Evolutionary conservation across 2,797 vertebrate species (phyloP), one percentile per base, ranked within the genome.

Genomic region (Todus mexicanus): DNA sequence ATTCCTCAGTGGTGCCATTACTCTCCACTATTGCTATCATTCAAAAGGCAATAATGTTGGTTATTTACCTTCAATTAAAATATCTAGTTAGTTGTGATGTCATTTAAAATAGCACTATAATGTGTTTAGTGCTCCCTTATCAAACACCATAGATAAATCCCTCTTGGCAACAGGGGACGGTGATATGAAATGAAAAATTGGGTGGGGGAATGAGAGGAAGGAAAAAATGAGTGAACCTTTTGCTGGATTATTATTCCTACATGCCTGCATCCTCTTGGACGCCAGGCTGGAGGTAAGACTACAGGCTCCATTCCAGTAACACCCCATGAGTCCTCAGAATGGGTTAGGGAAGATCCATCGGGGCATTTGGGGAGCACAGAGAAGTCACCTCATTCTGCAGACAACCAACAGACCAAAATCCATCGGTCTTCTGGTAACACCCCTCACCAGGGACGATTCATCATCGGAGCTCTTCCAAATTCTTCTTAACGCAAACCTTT

Each of bases 31-130:
- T 90, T 95, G 90, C 96, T 96, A 95, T 96, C 81, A 94, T 94
- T 96, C 94, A 96, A 90, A 95, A 94, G 90, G 95, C 96, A 96
- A 96, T 96, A 96, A 96, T 68, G 95, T 94, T 92, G 93, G 94
- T 96, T 96, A 96, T 96, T 96, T 96, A 96, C 95, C 96, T 96
- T 96, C 94, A 96, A 94, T 96, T 96, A 96, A 96, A 96, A 95
- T 95, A 96, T 85, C 95, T 96, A 95, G 86, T 94, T 96, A 96
- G 96, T 96, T 96, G 94, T 94, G 95, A 95, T 96, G 86, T 95
- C 95, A 96, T 96, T 96, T 95, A 94, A 96, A 96, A 96, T 92
- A 93, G 92, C 93, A 93, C 65, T 87, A 47, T 93, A 94, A 95
- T 96, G 68, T 84, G 88, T 94, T 94, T 93, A 95, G 94, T 96